phyloP scores from a whole-genome alignment of 1,140 invertebrate species.

The Zaprionus camerounensis region DNA sequence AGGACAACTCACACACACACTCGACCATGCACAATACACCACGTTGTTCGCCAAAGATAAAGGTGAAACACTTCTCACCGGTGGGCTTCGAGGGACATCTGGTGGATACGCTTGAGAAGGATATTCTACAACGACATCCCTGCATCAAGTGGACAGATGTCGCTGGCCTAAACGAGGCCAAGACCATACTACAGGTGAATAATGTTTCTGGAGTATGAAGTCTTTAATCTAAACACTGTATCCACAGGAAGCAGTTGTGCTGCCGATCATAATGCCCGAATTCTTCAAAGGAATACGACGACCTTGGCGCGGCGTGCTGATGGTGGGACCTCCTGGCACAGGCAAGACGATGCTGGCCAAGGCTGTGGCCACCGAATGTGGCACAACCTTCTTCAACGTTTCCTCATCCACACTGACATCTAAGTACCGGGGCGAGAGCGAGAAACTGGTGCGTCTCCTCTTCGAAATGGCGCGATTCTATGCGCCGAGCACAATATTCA shows the following conservation, averaged over 20 bases:
- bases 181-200: conserved; percentile 89
- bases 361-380: conserved; percentile 99
- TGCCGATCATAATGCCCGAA: conserved; percentile 98
- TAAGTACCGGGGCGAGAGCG: conserved; percentile 99
- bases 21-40: conserved; percentile 73
- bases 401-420: conserved; percentile 98
- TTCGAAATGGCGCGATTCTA: conserved; percentile 99
- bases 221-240: neutral
- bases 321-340: conserved; percentile 89
- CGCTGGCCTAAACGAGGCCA: conserved; percentile 97
- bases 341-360: conserved; percentile 99
- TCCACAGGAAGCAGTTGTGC: conserved; percentile 97
- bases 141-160: conserved; percentile 99
- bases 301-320: conserved; percentile 94
- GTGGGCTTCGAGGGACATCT: conserved; percentile 91
- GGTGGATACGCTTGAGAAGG: conserved; percentile 94
- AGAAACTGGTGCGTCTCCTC: conserved; percentile 97
- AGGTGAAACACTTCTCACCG: conserved; percentile 89
- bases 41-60: conserved; percentile 77
- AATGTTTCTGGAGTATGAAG: neutral
- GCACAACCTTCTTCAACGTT: conserved; percentile 99
- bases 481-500: conserved; percentile 99
- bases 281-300: conserved; percentile 97
- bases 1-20: conserved; percentile 78
- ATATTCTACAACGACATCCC: conserved; percentile 98